phyloP scores from a whole-genome alignment of 2,888 invertebrate genomes.

The Tenthredo distinguenda region DNA sequence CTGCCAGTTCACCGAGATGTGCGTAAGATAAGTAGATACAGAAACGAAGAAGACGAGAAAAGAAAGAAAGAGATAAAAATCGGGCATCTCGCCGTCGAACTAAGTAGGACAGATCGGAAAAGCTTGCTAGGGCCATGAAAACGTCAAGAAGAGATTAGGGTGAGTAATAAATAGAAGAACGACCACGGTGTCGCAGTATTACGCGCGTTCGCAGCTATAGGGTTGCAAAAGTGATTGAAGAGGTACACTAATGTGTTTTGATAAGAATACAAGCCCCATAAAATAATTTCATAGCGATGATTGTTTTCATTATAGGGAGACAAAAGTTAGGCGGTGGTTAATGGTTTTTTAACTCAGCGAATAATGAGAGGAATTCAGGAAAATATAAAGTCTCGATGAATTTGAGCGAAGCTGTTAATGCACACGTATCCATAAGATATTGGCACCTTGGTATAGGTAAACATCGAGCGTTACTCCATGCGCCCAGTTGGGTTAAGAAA shows the following conservation, averaged over 20 bases:
- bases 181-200: background rate
- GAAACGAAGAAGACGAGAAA: background rate
- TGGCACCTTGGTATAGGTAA: background rate
- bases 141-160: constrained; percentile 27
- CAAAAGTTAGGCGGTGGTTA: background rate
- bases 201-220: background rate
- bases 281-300: background rate
- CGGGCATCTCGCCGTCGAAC: background rate
- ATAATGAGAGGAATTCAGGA: background rate
- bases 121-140: background rate
- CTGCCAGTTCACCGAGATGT: background rate
- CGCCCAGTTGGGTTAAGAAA: background rate
- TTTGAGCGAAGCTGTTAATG: background rate
- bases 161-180: constrained; percentile 11
- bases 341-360: background rate
- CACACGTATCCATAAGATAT: background rate
- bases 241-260: constrained; percentile 42
- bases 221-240: constrained; percentile 23
- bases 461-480: constrained; percentile 6
- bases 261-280: constrained; percentile 23
- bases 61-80: background rate
- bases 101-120: constrained; percentile 21
- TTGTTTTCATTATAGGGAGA: background rate
- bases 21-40: background rate
- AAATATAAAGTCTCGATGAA: background rate